Evolutionary conservation across 2,797 vertebrate species (phyloP).

Genomic region (Bucorvus abyssinicus): DNA sequence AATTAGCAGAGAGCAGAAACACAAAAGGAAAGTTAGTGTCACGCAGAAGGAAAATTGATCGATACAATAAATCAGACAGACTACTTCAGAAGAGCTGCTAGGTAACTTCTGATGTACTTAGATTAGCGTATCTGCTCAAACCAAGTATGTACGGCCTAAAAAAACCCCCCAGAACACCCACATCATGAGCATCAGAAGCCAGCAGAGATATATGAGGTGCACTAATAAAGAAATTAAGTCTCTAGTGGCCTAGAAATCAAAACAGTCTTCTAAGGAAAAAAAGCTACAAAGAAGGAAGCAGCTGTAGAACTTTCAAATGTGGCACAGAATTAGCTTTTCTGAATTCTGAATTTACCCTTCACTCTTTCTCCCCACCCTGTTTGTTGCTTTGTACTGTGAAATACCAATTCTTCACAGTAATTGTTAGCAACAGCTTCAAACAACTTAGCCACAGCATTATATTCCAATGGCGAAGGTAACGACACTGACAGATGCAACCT

Average conservation of each 20-base stretch:
- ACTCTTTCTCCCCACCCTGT: neutral
- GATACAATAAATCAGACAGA: neutral
- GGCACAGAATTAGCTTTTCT: neutral
- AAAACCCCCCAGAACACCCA: neutral
- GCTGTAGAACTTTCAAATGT: neutral
- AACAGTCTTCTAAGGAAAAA: neutral
- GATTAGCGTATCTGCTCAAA: neutral
- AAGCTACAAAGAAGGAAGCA: neutral
- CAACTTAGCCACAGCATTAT: neutral
- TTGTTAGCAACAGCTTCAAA: neutral
- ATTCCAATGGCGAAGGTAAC: neutral
- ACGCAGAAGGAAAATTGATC: neutral
- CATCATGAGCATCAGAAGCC: neutral
- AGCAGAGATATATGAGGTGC: neutral
- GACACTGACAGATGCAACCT: neutral
- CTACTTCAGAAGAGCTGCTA: neutral
- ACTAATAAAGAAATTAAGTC: neutral
- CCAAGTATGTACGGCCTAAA: neutral
- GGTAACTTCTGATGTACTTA: neutral
- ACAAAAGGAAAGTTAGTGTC: neutral
- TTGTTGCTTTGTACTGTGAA: neutral
- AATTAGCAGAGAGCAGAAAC: neutral
- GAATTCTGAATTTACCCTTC: neutral
- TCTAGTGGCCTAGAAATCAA: neutral
- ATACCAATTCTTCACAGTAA: neutral